Conservation (phyloP, 2,888 invertebrate species). For the Pterostichus niger region DNA sequence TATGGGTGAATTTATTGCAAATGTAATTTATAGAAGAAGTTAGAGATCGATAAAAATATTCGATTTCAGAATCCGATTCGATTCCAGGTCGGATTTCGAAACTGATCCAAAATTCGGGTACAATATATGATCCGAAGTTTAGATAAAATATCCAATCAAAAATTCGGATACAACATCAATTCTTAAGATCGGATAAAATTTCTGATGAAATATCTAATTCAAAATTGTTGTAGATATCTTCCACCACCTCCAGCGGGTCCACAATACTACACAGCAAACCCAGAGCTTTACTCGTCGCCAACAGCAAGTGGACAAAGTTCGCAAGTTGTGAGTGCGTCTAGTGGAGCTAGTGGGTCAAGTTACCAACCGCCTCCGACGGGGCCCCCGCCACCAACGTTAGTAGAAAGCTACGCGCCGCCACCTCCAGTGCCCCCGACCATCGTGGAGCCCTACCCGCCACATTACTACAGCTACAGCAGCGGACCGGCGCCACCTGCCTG, state of each 20-base stretch:
- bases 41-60: too few species aligned
- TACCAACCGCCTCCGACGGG: slow-evolving; percentile 76
- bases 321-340: slow-evolving; percentile 75
- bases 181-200: too few species aligned
- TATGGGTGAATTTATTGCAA: too few species aligned
- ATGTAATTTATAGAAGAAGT: too few species aligned
- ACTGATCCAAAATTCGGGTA: too few species aligned
- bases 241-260: slow-evolving; percentile 72
- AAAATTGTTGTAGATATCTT: slow-evolving; percentile 71
- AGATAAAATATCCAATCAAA: too few species aligned
- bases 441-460: slow-evolving; percentile 78
- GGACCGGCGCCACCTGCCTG: slow-evolving; percentile 79
- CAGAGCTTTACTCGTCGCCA: slow-evolving; percentile 78
- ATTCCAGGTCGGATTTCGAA: too few species aligned
- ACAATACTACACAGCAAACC: slow-evolving; percentile 79
- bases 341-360: slow-evolving; percentile 76
- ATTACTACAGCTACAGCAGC: slow-evolving; percentile 79
- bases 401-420: slow-evolving; percentile 75
- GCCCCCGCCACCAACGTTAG: slow-evolving; percentile 73
- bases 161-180: too few species aligned
- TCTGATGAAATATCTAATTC: too few species aligned
- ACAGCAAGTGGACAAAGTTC: slow-evolving; percentile 71
- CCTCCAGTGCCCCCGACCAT: slow-evolving; percentile 75
- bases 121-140: too few species aligned
- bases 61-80: too few species aligned